Conservation (phyloP, 2,113 vertebrate species). For the Madoqua kirkii region DNA sequence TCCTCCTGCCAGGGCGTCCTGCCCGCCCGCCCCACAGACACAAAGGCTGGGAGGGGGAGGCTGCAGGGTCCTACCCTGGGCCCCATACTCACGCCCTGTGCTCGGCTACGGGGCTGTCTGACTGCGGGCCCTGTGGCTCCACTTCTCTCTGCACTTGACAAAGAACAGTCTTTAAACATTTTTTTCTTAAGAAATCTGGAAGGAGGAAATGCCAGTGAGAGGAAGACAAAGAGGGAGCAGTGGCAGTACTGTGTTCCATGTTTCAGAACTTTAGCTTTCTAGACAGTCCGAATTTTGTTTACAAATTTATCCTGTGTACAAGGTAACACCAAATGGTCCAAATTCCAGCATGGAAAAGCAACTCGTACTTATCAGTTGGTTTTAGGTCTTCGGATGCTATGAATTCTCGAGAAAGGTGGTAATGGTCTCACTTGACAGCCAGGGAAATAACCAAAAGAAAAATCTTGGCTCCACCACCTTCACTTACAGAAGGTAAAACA, state of each 20-base stretch:
- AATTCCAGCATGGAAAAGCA: background rate
- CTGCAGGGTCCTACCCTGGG: background rate
- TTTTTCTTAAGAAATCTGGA: background rate
- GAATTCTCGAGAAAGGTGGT: slow-evolving; percentile 28
- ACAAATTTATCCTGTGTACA: background rate
- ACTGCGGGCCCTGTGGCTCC: background rate
- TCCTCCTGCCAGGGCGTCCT: background rate
- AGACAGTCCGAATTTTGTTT: background rate
- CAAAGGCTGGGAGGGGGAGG: background rate
- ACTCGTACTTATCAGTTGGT: background rate
- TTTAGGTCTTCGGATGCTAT: background rate
- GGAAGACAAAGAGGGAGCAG: background rate
- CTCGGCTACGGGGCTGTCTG: accelerated
- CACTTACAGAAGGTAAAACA: slow-evolving; percentile 61
- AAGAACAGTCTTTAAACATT: background rate
- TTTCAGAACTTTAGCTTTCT: background rate
- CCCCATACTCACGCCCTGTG: too few species aligned
- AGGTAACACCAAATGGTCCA: background rate
- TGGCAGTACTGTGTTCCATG: background rate
- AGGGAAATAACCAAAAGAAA: slow-evolving; percentile 45
- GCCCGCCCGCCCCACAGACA: accelerated
- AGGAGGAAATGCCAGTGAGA: background rate
- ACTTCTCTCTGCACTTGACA: background rate
- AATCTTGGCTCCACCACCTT: slow-evolving; percentile 47
- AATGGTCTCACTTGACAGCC: background rate